These are phyloP conservation scores for Lynx canadensis DNA, from an alignment of 2,113 vertebrate species.

Conservation along the genomic window DNA sequence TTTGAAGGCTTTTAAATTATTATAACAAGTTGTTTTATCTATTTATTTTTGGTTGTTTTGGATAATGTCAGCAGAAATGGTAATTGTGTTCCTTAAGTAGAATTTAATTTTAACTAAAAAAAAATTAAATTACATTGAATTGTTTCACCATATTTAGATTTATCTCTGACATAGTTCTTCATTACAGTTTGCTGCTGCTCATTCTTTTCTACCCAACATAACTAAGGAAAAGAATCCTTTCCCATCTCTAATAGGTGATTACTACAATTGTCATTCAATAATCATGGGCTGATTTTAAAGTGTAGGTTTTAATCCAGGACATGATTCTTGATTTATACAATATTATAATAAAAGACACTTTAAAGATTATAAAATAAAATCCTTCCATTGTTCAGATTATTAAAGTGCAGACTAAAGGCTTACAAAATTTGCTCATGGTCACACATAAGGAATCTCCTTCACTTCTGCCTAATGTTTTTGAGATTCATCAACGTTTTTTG, in stretches of 20 bases:
- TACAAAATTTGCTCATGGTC: neutral
- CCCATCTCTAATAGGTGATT: neutral
- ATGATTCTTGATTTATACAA: neutral
- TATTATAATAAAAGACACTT: neutral
- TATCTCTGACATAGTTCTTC: neutral
- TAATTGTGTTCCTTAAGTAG: neutral
- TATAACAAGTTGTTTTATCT: neutral
- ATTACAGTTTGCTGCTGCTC: too few species aligned
- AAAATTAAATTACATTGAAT: neutral
- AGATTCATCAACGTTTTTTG: neutral
- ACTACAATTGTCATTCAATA: neutral
- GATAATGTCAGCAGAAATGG: neutral
- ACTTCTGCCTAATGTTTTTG: neutral
- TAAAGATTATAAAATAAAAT: neutral
- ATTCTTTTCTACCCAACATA: neutral
- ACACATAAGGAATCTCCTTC: neutral
- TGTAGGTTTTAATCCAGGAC: neutral
- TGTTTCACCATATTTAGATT: neutral
- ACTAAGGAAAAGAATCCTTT: neutral
- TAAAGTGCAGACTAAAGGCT: neutral
- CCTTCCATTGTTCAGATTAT: neutral
- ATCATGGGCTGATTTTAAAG: neutral
- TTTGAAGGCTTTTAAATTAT: neutral
- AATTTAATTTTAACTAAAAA: neutral
- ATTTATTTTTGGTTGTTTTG: neutral